Evolutionary conservation across 2,113 vertebrate species (phyloP).

Genomic region (Aphyosemion australe): DNA sequence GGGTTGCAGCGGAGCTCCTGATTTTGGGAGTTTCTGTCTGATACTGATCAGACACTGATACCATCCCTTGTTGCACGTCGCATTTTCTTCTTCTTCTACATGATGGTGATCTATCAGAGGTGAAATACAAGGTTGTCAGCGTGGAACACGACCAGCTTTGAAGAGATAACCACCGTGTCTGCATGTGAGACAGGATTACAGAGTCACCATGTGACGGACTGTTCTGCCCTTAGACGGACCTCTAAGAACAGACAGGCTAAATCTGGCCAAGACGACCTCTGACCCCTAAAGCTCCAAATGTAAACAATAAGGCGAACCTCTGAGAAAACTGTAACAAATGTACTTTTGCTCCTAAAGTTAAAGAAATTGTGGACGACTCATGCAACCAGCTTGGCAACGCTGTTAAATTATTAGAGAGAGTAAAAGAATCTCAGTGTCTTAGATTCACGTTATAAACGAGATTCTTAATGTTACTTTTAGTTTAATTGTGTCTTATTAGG

Average conservation of each 20-base stretch:
- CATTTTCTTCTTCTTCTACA: slow-evolving; percentile 21
- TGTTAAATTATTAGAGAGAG: too few relatives aligned
- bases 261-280: slow-evolving; percentile 43
- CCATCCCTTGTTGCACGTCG: not conserved
- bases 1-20: not conserved
- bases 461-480: too few relatives aligned
- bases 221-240: slow-evolving; percentile 62
- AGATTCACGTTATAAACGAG: too few relatives aligned
- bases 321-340: too few relatives aligned
- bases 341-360: too few relatives aligned
- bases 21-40: not conserved
- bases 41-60: not conserved
- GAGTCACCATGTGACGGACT: slow-evolving; percentile 69
- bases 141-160: slow-evolving; percentile 35
- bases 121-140: slow-evolving; percentile 59
- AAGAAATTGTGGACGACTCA: fast-evolving
- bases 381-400: too few relatives aligned
- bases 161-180: slow-evolving; percentile 54
- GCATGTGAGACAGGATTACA: slow-evolving; percentile 77
- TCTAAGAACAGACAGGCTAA: slow-evolving; percentile 61
- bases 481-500: too few relatives aligned
- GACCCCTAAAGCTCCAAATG: slow-evolving; percentile 16
- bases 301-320: slow-evolving; percentile 26
- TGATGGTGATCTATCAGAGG: slow-evolving; percentile 24
- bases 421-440: too few relatives aligned